These are phyloP conservation scores for Acanthurus lineatus DNA, from an alignment of 2,797 vertebrate genomes.

Conservation along the genomic window DNA sequence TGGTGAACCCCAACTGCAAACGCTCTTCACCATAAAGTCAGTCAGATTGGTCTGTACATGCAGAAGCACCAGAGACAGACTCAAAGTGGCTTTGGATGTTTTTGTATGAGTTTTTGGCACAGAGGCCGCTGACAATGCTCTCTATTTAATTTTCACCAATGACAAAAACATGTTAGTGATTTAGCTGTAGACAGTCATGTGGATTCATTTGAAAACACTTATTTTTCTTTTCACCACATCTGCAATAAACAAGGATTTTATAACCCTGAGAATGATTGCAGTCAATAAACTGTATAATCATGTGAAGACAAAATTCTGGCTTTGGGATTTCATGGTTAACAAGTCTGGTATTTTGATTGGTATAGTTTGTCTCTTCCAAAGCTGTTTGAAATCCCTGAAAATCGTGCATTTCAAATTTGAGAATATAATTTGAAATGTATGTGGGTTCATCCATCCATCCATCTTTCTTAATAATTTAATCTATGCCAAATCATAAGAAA, in stretches of 20 bases:
- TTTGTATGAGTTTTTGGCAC: slow-evolving; percentile 10
- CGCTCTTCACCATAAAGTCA: slow-evolving; percentile 20
- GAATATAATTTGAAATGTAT: neutral
- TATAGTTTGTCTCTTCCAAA: neutral
- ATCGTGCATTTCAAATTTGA: neutral
- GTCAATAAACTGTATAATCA: neutral
- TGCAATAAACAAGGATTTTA: neutral
- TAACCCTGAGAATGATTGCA: no score
- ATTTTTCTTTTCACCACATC: neutral
- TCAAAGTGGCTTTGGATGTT: neutral
- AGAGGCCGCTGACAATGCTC: neutral
- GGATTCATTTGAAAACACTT: neutral
- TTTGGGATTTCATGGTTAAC: neutral
- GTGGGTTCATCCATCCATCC: no score
- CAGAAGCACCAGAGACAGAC: neutral
- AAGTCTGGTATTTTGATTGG: no score
- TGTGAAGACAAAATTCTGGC: neutral
- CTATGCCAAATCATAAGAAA: neutral
- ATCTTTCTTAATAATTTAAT: neutral
- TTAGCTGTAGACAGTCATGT: neutral
- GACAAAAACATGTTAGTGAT: neutral
- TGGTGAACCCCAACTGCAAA: slow-evolving; percentile 13
- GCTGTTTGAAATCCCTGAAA: no score
- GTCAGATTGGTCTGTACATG: slow-evolving; percentile 9
- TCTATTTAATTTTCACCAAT: neutral